Base-by-base conservation (phyloP, 92 coral and sea anemone genomes). In the Siderastrea siderea region DNA sequence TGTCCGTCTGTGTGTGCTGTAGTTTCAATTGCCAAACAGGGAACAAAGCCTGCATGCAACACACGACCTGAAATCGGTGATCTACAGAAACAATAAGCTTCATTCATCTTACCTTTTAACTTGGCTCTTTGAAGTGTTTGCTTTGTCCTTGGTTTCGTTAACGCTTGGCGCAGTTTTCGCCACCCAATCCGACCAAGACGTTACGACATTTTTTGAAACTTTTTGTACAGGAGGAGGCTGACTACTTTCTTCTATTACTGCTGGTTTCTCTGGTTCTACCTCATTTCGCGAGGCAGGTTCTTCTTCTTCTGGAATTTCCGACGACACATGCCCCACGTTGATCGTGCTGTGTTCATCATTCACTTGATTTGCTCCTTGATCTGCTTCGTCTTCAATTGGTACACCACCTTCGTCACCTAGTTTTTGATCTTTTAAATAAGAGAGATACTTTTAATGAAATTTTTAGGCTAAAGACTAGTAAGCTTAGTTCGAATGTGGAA, bases 321-420 rank as follows among this genome's bases (percentile, higher is more conserved):
- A 14, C 48, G 80, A 47, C 51, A 26, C 62, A 47, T 7, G n/a
- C n/a, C 10, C 43, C 16, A 52, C 15, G 51, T 49, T 75, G 47
- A 14, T 9, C 14, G 59, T 26, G 16, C 12, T 3, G 6, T 73
- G 59, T 64, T 85, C 69, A 0, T 43, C 55, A 2, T 52, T 45
- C 61, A 14, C 4, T n/a, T 47, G 76, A 17, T 53, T 64, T 52
- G 84, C 17, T 54, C n/a, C 83, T 51, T 69, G 79, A 7, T 64
- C 89, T 16, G 61, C 46, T 26, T 88, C 85, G 78, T 90, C 94
- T 53, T 90, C 92, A 46, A 86, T 75, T 47, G 7, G 64, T 12
- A 94, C 67, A 15, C 98, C 98, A 19, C 95, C 98, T 26, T 90
- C 98, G 71, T 97, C 98, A 3, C 91, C 99, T 49, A 63, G 68